These are phyloP conservation scores for Notodonta ziczac DNA, from an alignment of 2,888 invertebrate species.

Conservation along the genomic window DNA sequence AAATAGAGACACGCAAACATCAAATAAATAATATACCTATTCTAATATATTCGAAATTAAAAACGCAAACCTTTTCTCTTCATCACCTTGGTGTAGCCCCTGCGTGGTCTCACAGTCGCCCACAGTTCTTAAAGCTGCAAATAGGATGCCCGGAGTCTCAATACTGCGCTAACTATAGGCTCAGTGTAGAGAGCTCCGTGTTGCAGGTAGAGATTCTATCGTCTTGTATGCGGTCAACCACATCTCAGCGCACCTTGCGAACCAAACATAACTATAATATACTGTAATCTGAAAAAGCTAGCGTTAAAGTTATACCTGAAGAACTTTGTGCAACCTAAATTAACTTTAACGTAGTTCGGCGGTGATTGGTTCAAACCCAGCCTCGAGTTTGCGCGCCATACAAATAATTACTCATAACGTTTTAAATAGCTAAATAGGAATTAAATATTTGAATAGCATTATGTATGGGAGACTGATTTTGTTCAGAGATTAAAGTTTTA, in stretches of 20 bases:
- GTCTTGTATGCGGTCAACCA: neutral
- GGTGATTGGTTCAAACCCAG: too few species aligned
- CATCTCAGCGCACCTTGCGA: conserved; percentile 1
- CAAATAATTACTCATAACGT: too few species aligned
- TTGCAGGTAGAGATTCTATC: neutral
- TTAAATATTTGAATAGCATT: too few species aligned
- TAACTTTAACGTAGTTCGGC: too few species aligned
- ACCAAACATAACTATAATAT: neutral
- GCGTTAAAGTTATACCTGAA: neutral
- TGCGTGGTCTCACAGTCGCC: neutral
- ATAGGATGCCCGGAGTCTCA: neutral
- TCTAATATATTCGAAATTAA: neutral
- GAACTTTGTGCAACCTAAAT: too few species aligned
- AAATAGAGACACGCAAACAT: neutral
- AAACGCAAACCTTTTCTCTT: neutral
- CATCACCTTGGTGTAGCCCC: neutral
- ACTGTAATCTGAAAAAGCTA: neutral
- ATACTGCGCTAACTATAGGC: neutral
- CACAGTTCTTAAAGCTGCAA: neutral
- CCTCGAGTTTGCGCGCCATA: too few species aligned
- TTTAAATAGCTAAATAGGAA: too few species aligned
- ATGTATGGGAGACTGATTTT: too few species aligned
- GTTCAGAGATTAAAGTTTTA: too few species aligned
- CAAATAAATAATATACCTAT: too few species aligned
- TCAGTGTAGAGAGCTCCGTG: too few species aligned